Evolutionary conservation across 2,888 invertebrate species (phyloP).

Genomic region (Rhimphoctona megacephalus): DNA sequence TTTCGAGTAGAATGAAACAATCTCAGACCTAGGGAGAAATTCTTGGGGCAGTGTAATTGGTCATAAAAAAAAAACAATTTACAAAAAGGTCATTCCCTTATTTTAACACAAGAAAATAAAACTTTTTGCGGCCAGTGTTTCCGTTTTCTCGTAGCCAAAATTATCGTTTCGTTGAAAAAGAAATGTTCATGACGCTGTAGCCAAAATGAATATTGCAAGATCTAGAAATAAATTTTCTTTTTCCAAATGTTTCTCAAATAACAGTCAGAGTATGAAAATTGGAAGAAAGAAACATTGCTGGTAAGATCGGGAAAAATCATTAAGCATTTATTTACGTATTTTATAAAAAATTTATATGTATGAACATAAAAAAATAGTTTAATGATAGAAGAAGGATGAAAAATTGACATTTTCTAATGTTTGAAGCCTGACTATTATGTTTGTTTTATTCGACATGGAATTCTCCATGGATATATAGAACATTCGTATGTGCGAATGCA

Average conservation of each 20-base stretch:
- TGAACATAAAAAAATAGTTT: not conserved
- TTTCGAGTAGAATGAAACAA: not conserved
- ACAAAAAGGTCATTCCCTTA: slow-evolving; percentile 3
- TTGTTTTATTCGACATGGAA: not conserved
- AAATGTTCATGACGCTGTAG: not conserved
- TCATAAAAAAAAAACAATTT: slow-evolving; percentile 5
- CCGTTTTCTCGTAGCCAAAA: not conserved
- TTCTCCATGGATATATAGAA: not conserved
- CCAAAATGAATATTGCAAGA: not conserved
- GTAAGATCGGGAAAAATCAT: not conserved
- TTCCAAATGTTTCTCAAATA: too few relatives aligned
- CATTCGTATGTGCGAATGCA: not conserved
- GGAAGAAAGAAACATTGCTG: too few relatives aligned
- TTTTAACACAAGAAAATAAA: not conserved
- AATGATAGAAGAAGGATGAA: not conserved
- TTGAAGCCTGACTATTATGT: not conserved
- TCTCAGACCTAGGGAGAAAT: not conserved
- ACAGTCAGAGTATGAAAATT: too few relatives aligned
- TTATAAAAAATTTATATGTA: not conserved
- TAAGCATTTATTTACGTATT: not conserved
- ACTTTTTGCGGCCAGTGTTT: not conserved
- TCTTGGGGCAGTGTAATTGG: slow-evolving; percentile 6
- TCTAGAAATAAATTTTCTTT: not conserved
- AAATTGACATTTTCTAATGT: not conserved
- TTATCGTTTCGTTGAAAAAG: not conserved